Conservation (phyloP, 1,140 invertebrate genomes). For the Rhopalosiphum padi region DNA sequence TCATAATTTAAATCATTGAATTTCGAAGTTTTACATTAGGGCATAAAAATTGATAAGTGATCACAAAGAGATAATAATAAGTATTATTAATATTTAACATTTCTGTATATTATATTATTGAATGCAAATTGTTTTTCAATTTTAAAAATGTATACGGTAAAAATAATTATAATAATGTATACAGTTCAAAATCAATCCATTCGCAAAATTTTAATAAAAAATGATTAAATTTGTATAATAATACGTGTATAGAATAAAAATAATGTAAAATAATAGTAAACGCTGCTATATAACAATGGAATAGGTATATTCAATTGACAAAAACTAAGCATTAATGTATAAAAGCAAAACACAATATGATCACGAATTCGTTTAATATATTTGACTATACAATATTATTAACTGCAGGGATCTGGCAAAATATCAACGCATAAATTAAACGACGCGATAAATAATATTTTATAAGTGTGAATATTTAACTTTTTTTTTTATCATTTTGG, state of each 20-base stretch:
- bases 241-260: background rate
- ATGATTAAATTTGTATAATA: background rate
- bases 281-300: background rate
- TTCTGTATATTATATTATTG: no score
- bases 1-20: no score
- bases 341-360: background rate
- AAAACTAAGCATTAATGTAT: background rate
- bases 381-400: background rate
- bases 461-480: no score
- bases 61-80: no score
- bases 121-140: no score
- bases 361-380: background rate
- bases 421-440: background rate
- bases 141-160: background rate
- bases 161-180: background rate
- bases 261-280: background rate
- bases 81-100: no score
- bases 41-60: no score
- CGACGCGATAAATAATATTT: background rate
- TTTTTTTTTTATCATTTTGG: no score
- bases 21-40: no score
- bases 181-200: background rate
- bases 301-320: background rate
- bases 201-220: background rate
- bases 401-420: background rate